Evolutionary conservation across 2,888 invertebrate genomes (phyloP).

Genomic region (Cataglyphis albicans): DNA sequence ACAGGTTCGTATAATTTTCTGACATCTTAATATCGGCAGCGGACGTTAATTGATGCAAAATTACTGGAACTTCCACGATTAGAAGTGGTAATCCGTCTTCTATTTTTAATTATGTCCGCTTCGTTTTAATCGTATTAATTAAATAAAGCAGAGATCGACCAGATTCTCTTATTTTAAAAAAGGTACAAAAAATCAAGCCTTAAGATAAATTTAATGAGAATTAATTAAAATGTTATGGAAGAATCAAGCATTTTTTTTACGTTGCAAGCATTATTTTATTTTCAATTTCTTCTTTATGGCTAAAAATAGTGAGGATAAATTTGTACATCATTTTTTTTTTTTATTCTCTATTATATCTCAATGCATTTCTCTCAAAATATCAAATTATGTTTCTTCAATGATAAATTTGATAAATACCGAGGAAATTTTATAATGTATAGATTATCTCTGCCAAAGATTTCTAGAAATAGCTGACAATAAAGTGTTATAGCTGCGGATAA

Average conservation of each 20-base stretch:
- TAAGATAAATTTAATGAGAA: neutral
- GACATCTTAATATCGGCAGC: neutral
- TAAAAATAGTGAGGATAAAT: neutral
- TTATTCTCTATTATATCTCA: neutral
- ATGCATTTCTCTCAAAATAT: neutral
- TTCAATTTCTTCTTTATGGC: neutral
- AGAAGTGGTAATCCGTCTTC: neutral
- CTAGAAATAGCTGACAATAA: neutral
- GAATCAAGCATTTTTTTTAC: neutral
- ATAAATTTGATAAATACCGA: slow-evolving; percentile 3
- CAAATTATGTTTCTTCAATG: slow-evolving; percentile 12
- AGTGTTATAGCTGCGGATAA: neutral
- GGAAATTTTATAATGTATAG: slow-evolving; percentile 15
- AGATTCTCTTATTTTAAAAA: neutral
- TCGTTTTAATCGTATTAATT: neutral
- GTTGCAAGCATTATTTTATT: neutral
- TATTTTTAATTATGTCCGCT: neutral
- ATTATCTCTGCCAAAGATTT: slow-evolving; percentile 9
- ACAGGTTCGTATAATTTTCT: neutral
- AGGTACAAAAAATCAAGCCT: neutral
- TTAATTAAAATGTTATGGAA: neutral
- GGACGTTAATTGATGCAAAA: slow-evolving; percentile 12
- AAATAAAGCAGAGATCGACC: neutral
- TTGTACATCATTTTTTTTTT: neutral
- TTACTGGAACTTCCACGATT: slow-evolving; percentile 12